phyloP scores from a whole-genome alignment of 2,797 vertebrate species.

The Simalia tracyae region DNA sequence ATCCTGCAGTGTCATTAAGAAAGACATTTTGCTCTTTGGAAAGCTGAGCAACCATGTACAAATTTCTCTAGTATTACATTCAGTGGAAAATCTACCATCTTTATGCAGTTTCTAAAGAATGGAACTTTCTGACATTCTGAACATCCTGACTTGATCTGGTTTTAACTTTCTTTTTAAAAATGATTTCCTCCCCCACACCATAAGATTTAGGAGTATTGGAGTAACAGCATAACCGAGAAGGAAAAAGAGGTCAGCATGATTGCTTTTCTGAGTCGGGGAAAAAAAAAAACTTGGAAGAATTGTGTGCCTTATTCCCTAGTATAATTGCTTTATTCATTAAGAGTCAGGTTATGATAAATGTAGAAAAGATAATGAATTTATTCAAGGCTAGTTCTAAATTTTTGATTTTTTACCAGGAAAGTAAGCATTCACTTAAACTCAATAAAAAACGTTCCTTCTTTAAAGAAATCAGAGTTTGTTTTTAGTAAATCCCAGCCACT shows the following conservation, averaged over 20 bases:
- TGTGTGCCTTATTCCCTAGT: not conserved
- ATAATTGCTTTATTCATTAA: not conserved
- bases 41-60: too few species aligned
- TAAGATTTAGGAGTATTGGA: not conserved
- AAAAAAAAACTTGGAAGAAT: too few species aligned
- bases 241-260: not conserved
- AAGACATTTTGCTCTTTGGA: not conserved
- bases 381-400: slow-evolving; percentile 11
- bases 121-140: not conserved
- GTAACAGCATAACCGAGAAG: not conserved
- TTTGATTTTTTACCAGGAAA: not conserved
- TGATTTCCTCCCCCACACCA: too few species aligned
- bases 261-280: not conserved
- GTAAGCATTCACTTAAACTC: too few species aligned
- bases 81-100: not conserved
- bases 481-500: too few species aligned
- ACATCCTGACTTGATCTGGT: slow-evolving; percentile 10
- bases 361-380: not conserved
- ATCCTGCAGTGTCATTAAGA: not conserved
- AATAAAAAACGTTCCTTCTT: too few species aligned
- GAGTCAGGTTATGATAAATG: not conserved
- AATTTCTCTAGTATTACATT: not conserved
- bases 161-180: slow-evolving; percentile 17
- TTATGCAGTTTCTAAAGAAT: slow-evolving; percentile 3
- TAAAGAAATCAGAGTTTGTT: too few species aligned